phyloP scores from a whole-genome alignment of 2,113 vertebrate species.

The Ovis canadensis region DNA sequence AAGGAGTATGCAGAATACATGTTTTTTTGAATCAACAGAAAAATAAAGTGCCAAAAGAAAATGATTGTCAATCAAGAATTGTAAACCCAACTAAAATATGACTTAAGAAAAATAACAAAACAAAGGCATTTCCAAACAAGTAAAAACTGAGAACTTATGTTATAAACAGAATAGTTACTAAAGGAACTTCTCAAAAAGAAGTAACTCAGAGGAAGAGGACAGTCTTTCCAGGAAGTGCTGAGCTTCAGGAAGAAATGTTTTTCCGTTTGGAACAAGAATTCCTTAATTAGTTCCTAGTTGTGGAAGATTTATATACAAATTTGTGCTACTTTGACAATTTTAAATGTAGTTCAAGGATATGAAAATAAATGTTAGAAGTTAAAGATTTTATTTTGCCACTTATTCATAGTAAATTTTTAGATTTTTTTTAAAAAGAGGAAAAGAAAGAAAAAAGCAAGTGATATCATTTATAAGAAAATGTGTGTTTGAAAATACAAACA shows the following conservation, averaged over 20 bases:
- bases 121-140: background rate
- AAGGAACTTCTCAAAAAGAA: background rate
- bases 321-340: background rate
- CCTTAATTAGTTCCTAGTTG: background rate
- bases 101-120: background rate
- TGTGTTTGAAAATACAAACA: background rate
- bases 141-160: background rate
- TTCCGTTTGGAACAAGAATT: background rate
- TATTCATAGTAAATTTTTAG: background rate
- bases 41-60: background rate
- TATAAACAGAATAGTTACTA: background rate
- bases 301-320: background rate
- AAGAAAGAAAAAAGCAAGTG: background rate
- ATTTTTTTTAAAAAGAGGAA: background rate
- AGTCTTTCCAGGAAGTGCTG: background rate
- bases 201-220: background rate
- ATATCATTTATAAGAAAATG: constrained; percentile 1
- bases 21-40: background rate
- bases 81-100: background rate
- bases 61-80: background rate
- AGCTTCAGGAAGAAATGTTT: background rate
- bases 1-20: background rate
- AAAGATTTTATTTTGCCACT: background rate
- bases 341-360: background rate
- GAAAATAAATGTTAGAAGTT: background rate